Conservation (phyloP, 2,113 vertebrate species). For the Corvus cornix region DNA sequence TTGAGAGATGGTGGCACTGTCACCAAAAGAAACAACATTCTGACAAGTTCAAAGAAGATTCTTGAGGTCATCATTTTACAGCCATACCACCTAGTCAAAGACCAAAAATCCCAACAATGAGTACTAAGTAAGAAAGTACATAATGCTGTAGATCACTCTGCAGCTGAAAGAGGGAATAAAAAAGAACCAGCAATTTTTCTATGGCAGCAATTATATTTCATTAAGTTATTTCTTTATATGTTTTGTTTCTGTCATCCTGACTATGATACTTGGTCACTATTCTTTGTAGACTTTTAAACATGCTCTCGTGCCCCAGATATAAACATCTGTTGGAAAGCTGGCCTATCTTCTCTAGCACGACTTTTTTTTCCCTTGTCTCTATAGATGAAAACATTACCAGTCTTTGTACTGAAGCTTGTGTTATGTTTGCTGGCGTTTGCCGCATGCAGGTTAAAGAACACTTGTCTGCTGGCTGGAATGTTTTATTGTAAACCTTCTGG, state of each 20-base stretch:
- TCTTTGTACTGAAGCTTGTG: constrained; percentile 67
- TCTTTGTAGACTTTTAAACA: constrained; percentile 68
- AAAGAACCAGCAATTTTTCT: background rate
- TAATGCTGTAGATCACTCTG: background rate
- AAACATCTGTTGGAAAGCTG: constrained; percentile 54
- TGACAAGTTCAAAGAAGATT: constrained; percentile 78
- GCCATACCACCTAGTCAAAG: constrained; percentile 55
- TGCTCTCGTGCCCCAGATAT: background rate
- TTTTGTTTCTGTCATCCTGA: background rate
- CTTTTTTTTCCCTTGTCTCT: constrained; percentile 71
- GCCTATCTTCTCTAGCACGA: constrained; percentile 67
- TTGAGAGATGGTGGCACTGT: constrained; percentile 78
- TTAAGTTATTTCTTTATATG: background rate
- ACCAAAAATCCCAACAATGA: constrained; percentile 35
- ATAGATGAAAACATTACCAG: constrained; percentile 68
- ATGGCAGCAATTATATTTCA: background rate
- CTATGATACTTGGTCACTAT: background rate
- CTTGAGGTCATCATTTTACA: constrained; percentile 77
- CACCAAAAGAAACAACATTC: constrained; percentile 75
- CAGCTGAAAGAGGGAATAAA: background rate
- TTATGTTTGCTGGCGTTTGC: constrained; percentile 74
- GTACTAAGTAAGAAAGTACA: background rate
- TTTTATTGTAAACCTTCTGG: constrained; percentile 44
- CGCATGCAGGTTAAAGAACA: constrained; percentile 74
- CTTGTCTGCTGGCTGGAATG: constrained; percentile 73